These are phyloP conservation scores for Scelioninae gen. 1 DNA, from an alignment of 2,888 invertebrate species.

Conservation along the genomic window DNA sequence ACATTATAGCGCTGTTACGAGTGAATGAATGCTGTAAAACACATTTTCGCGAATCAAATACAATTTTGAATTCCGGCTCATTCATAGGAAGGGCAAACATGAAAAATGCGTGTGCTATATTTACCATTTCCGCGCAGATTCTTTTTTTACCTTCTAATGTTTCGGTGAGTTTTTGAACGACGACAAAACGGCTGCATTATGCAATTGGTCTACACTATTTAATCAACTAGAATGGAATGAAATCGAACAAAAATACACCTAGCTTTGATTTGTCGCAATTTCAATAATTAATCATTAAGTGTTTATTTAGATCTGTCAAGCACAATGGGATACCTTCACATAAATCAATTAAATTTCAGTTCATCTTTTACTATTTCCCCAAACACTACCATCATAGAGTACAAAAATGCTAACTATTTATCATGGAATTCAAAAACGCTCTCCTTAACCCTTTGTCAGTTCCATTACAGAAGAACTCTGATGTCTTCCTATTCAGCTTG, in stretches of 20 bases:
- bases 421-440: slow-evolving; percentile 9
- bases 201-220: background rate
- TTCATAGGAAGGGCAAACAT: slow-evolving; percentile 31
- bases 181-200: background rate
- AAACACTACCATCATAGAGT: background rate
- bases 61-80: slow-evolving; percentile 35
- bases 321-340: no score
- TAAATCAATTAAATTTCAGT: background rate
- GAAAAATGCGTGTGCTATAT: slow-evolving; percentile 28
- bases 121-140: slow-evolving; percentile 9
- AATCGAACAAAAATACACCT: background rate
- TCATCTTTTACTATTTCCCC: background rate
- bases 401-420: slow-evolving; percentile 7
- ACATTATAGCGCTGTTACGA: slow-evolving; percentile 10
- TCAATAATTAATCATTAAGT: background rate
- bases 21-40: slow-evolving; percentile 21
- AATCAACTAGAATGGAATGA: background rate
- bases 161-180: background rate
- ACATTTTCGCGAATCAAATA: slow-evolving; percentile 36
- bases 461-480: background rate
- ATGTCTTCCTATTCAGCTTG: background rate
- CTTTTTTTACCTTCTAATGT: slow-evolving; percentile 9
- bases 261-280: background rate
- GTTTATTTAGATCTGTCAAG: background rate
- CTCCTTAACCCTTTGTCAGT: background rate